Conservation (phyloP, 2,888 invertebrate species). For the Hemaris fuciformis region DNA sequence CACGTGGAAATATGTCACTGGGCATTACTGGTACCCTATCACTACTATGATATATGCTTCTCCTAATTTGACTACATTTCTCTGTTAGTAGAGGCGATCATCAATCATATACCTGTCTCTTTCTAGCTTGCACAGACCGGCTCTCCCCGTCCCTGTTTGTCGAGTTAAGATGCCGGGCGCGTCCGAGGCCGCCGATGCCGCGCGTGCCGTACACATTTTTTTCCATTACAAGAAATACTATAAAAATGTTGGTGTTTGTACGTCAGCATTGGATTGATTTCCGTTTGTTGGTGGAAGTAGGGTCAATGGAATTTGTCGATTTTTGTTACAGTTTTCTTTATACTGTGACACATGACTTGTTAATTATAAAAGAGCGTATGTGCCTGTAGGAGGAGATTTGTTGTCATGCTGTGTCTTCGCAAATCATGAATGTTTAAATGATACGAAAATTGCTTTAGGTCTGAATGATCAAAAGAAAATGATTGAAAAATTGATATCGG, state of each 20-base stretch:
- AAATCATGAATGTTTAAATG: too few relatives aligned
- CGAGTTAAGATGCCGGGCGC: slow-evolving; percentile 62
- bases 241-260: slow-evolving; percentile 48
- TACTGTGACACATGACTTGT: too few relatives aligned
- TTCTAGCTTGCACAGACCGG: slow-evolving; percentile 25
- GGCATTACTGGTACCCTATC: too few relatives aligned
- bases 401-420: too few relatives aligned
- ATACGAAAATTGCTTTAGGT: too few relatives aligned
- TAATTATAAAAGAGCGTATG: too few relatives aligned
- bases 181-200: slow-evolving; percentile 61
- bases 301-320: background rate
- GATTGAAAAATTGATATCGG: too few relatives aligned
- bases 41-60: slow-evolving; percentile 63
- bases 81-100: slow-evolving; percentile 60
- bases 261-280: slow-evolving; percentile 55
- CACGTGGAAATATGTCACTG: slow-evolving; percentile 6
- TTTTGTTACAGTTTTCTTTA: too few relatives aligned
- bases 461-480: too few relatives aligned
- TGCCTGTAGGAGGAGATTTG: too few relatives aligned
- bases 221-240: slow-evolving; percentile 65
- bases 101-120: slow-evolving; percentile 57
- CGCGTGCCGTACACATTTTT: slow-evolving; percentile 71
- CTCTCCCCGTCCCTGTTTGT: slow-evolving; percentile 43
- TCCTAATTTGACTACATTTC: slow-evolving; percentile 78
- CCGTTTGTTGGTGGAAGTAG: slow-evolving; percentile 36